Conservation (phyloP, 2,797 vertebrate genomes). For the Coregonus ussuriensis region DNA sequence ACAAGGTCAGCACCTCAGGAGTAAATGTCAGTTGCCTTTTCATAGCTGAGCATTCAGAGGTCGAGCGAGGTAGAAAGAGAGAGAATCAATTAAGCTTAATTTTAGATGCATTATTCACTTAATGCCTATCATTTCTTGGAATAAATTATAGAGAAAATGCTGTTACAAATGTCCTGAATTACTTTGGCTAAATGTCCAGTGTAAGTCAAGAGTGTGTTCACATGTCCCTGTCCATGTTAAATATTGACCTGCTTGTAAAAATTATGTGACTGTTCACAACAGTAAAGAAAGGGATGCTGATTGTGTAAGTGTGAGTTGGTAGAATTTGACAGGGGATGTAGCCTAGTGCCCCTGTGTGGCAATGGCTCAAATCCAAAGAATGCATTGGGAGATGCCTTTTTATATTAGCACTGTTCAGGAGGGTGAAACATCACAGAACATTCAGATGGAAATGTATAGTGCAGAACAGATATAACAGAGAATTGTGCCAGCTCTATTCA, state of each 20-base stretch:
- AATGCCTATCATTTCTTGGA: neutral
- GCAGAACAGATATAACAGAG: neutral
- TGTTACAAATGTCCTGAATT: neutral
- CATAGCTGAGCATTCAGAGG: too few relatives aligned
- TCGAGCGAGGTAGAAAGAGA: too few relatives aligned
- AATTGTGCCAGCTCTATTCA: neutral
- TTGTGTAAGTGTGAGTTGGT: conserved; percentile 23
- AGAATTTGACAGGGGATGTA: neutral
- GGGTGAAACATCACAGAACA: neutral
- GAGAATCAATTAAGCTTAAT: neutral
- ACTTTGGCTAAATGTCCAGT: neutral
- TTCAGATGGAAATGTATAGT: neutral
- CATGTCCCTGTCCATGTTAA: conserved; percentile 37
- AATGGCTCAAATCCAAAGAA: neutral
- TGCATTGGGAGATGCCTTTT: neutral
- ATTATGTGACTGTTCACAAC: conserved; percentile 24
- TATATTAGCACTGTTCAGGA: neutral
- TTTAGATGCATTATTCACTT: neutral
- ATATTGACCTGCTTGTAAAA: conserved; percentile 48
- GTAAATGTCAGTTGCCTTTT: too few relatives aligned
- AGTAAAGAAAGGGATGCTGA: conserved; percentile 17
- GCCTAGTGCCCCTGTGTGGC: neutral
- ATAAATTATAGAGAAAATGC: neutral
- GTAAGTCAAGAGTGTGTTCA: conserved; percentile 16
- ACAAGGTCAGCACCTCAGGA: too few relatives aligned